A percentile compares a stretch with the other conserved stretches of the same genome.
Evolutionary conservation across 1,140 invertebrate genomes (phyloP).

Genomic region (Papilio glaucus): DNA sequence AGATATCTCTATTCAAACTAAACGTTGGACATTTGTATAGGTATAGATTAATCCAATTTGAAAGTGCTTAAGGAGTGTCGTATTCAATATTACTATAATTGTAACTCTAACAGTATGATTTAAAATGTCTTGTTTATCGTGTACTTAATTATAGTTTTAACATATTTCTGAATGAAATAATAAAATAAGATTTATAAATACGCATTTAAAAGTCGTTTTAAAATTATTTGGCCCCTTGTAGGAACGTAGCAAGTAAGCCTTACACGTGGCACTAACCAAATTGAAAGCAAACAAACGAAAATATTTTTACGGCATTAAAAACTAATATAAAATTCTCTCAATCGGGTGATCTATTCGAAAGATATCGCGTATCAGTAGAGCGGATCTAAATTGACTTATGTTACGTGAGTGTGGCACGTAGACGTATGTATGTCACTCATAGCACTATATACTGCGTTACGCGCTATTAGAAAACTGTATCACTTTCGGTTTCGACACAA

Average conservation of each 20-base stretch:
- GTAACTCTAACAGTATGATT: neutral
- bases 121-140: neutral
- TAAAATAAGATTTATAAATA: no score
- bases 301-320: no score
- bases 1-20: slow-evolving; percentile 12
- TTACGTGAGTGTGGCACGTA: slow-evolving; percentile 27
- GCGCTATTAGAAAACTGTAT: slow-evolving; percentile 49
- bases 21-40: neutral
- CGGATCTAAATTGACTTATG: slow-evolving; percentile 26
- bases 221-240: no score
- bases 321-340: no score
- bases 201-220: no score
- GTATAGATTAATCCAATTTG: slow-evolving; percentile 37
- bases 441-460: slow-evolving; percentile 33
- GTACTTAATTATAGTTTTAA: no score
- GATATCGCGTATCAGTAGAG: slow-evolving; percentile 27
- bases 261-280: no score
- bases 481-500: slow-evolving; percentile 72
- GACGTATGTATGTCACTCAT: neutral
- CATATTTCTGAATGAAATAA: no score
- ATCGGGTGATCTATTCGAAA: slow-evolving; percentile 31
- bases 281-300: no score
- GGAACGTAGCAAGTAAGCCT: no score
- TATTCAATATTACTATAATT: neutral
- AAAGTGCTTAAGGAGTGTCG: neutral